Evolutionary conservation across 2,797 vertebrate species (phyloP).

Genomic region (Neopelma chrysocephalum): DNA sequence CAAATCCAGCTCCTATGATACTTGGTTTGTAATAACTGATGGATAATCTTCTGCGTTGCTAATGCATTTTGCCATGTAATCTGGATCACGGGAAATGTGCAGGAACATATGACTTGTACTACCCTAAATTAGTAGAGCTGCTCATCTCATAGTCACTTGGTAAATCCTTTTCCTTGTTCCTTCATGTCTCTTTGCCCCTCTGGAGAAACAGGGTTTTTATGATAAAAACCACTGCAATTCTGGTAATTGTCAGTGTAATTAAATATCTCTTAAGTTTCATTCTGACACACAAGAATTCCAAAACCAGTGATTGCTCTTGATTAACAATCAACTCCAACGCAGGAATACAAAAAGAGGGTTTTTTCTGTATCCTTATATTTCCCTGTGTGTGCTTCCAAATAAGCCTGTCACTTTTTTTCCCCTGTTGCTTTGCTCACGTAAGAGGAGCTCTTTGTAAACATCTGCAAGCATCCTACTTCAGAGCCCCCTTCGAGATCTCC

Average conservation of each 20-base stretch:
- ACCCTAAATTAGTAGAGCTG: not conserved
- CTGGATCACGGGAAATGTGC: not conserved
- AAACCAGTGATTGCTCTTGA: not conserved
- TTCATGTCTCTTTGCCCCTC: not conserved
- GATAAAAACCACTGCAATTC: not conserved
- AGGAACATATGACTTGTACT: not conserved
- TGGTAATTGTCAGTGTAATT: not conserved
- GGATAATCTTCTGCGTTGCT: conserved; percentile 12
- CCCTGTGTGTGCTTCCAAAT: not conserved
- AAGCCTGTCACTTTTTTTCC: not conserved
- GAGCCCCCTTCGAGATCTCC: not conserved
- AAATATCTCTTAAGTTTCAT: not conserved
- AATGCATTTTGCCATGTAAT: not conserved
- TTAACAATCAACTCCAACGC: not conserved
- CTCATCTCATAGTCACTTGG: not conserved
- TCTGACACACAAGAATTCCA: not conserved
- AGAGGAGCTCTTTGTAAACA: conserved; percentile 9
- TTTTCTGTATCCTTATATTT: not conserved
- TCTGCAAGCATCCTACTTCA: not conserved
- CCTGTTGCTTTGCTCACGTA: not conserved
- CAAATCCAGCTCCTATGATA: not conserved
- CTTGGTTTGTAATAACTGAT: conserved; percentile 6
- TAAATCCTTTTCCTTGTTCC: not conserved
- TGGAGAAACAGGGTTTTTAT: not conserved
- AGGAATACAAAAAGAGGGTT: not conserved